phyloP scores from a whole-genome alignment of 2,888 invertebrate species.

The Parapristionchus giblindavisi region DNA sequence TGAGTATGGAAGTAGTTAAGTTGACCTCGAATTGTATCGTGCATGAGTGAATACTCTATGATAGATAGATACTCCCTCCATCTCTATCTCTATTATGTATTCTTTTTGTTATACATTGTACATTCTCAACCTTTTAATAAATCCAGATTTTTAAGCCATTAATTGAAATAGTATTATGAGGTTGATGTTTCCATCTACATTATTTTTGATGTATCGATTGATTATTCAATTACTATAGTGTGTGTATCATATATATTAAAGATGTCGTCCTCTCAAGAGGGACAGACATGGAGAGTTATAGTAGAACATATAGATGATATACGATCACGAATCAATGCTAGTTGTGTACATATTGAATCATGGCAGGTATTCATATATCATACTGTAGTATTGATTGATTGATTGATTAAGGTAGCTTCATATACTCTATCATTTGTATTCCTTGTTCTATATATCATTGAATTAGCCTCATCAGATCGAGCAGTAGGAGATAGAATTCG shows the following conservation, averaged over 20 bases:
- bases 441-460: constrained; percentile 19
- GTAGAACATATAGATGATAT: constrained; percentile 24
- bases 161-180: too few relatives aligned
- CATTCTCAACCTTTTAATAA: not conserved
- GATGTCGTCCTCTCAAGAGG: not conserved
- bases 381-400: not conserved
- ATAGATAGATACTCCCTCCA: constrained; percentile 6
- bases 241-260: not conserved
- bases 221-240: not conserved
- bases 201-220: too few relatives aligned
- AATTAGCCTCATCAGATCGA: constrained; percentile 8
- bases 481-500: constrained; percentile 11
- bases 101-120: not conserved
- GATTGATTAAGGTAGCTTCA: constrained; percentile 6
- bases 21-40: too few relatives aligned
- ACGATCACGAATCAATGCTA: not conserved
- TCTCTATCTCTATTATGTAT: too few relatives aligned
- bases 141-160: not conserved
- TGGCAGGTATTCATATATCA: constrained; percentile 13
- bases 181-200: too few relatives aligned
- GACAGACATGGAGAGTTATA: constrained; percentile 13
- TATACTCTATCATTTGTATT: constrained; percentile 31
- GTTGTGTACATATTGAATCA: constrained; percentile 28
- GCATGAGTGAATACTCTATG: too few relatives aligned
- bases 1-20: too few relatives aligned